Conservation (phyloP, 1,140 invertebrate species). For the Magallana gigas region DNA sequence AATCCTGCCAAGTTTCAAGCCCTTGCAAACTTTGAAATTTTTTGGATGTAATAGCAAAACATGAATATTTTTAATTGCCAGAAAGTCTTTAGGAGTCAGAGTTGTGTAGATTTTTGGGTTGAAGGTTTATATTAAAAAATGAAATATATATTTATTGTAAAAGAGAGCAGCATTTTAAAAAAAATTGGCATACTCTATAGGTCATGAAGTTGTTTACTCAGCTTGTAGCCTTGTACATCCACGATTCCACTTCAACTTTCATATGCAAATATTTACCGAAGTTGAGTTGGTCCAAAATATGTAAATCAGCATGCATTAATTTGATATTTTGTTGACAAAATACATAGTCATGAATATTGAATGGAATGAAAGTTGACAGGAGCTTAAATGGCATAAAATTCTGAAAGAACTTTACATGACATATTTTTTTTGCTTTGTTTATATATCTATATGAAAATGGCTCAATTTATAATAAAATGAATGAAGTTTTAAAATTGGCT, state of each 20-base stretch:
- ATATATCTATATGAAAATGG: not conserved
- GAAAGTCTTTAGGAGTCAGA: no score
- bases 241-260: not conserved
- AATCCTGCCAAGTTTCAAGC: no score
- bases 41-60: no score
- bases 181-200: no score
- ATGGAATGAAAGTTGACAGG: no score
- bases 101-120: no score
- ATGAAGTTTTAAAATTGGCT: not conserved
- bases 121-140: no score
- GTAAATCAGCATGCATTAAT: conserved; percentile 1
- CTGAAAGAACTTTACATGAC: no score
- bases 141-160: no score
- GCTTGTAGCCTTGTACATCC: not conserved
- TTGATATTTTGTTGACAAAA: not conserved
- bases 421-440: not conserved
- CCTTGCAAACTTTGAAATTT: no score
- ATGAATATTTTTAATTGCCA: no score
- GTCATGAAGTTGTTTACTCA: not conserved
- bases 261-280: not conserved
- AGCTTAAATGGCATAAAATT: not conserved
- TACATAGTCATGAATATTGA: not conserved
- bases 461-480: not conserved
- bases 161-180: no score
- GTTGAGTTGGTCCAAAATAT: not conserved